A percentile compares a stretch with the other conserved stretches of the same genome.
Evolutionary conservation across 2,888 invertebrate genomes (phyloP).

Genomic region (Microchrysa polita): DNA sequence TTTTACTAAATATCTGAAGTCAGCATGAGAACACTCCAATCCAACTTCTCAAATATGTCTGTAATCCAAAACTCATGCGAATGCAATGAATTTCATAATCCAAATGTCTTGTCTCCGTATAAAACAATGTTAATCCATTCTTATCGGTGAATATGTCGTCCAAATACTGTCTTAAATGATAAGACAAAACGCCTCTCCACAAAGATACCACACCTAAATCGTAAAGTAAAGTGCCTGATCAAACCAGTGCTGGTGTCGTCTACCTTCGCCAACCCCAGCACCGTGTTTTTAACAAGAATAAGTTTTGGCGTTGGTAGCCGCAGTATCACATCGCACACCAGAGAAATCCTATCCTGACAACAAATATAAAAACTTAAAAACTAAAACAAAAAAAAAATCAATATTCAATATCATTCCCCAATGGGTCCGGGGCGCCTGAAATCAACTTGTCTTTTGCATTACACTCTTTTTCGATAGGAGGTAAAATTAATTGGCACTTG

Average conservation of each 20-base stretch:
- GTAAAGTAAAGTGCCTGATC: neutral
- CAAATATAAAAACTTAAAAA: too few species aligned
- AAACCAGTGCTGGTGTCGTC: neutral
- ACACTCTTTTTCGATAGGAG: slow-evolving; percentile 19
- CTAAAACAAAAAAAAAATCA: neutral
- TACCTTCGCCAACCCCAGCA: too few species aligned
- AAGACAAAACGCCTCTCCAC: slow-evolving; percentile 38
- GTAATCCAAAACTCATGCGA: neutral
- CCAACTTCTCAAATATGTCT: neutral
- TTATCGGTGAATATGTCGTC: slow-evolving; percentile 38
- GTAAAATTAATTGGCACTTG: slow-evolving; percentile 43
- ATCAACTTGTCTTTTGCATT: slow-evolving; percentile 1
- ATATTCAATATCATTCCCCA: neutral
- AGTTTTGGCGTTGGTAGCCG: too few species aligned
- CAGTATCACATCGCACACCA: too few species aligned
- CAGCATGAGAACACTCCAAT: neutral
- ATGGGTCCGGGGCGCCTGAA: slow-evolving; percentile 22
- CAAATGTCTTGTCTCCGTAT: slow-evolving; percentile 14
- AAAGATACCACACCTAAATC: neutral
- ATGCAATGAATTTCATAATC: slow-evolving; percentile 25
- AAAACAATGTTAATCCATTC: slow-evolving; percentile 35
- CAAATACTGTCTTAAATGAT: slow-evolving; percentile 35
- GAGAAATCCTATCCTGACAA: too few species aligned
- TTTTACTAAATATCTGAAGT: too few species aligned
- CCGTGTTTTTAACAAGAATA: too few species aligned